Conservation (phyloP, 2,113 vertebrate species). For the Daubentonia madagascariensis region DNA sequence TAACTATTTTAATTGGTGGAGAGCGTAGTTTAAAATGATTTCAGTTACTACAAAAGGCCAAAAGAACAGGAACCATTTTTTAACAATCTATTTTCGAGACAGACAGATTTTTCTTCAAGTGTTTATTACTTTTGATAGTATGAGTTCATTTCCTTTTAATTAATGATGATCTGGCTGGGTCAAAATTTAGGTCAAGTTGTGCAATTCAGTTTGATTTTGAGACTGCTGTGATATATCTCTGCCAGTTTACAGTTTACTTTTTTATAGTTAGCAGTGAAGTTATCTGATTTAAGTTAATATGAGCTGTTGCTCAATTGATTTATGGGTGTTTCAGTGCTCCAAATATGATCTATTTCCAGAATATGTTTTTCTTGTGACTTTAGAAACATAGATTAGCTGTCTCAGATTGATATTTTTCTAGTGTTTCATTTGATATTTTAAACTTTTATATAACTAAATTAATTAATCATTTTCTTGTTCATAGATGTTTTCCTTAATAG, state of each 20-base stretch:
- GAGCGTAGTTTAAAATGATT: neutral
- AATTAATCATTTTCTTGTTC: neutral
- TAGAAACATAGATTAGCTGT: neutral
- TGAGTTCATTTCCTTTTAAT: conserved; percentile 4
- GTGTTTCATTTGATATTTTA: neutral
- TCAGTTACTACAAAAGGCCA: neutral
- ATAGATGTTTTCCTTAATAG: neutral
- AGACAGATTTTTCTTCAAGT: neutral
- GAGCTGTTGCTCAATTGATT: neutral
- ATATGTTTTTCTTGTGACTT: neutral
- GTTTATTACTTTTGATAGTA: neutral
- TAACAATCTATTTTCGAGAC: neutral
- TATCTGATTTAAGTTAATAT: neutral
- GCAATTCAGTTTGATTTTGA: conserved; percentile 1
- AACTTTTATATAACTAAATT: neutral
- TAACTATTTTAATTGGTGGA: neutral
- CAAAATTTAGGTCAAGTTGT: neutral
- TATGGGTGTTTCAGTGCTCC: neutral
- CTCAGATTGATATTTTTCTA: neutral
- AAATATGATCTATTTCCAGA: neutral
- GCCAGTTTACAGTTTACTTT: neutral
- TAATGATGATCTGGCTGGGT: neutral
- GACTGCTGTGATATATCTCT: neutral
- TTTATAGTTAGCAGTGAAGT: neutral
- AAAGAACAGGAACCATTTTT: neutral